Evolutionary conservation across 2,113 vertebrate species (phyloP).

Genomic region (Haplotaxodon microlepis): DNA sequence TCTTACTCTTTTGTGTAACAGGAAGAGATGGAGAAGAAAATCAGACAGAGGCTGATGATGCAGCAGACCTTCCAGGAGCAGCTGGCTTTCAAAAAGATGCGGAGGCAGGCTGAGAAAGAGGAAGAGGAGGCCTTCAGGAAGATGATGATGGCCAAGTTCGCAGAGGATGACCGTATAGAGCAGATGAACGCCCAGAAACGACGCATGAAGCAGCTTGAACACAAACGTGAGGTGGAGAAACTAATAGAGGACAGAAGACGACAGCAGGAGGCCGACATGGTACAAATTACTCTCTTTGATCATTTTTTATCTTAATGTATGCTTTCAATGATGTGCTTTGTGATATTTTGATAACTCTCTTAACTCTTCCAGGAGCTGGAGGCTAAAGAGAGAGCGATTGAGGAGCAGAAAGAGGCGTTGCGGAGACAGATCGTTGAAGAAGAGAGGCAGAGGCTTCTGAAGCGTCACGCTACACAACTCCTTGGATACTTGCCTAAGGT

Average conservation of each 20-base stretch:
- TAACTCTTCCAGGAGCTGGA: slow-evolving; percentile 72
- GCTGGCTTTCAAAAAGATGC: slow-evolving; percentile 76
- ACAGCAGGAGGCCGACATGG: slow-evolving; percentile 78
- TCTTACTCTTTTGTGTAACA: background rate
- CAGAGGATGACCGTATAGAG: slow-evolving; percentile 86
- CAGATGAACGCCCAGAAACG: slow-evolving; percentile 86
- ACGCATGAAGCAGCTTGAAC: slow-evolving; percentile 87
- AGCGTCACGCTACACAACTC: slow-evolving; percentile 81
- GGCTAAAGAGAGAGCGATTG: slow-evolving; percentile 72
- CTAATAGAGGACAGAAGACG: slow-evolving; percentile 77
- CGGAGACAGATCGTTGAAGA: slow-evolving; percentile 83
- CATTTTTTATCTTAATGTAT: background rate
- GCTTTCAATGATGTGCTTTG: background rate
- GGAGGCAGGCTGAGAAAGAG: slow-evolving; percentile 68
- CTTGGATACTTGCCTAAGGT: slow-evolving; percentile 90
- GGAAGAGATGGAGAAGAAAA: slow-evolving; percentile 83
- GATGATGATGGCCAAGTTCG: slow-evolving; percentile 81
- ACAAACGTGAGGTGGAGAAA: slow-evolving; percentile 79
- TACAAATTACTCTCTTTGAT: slow-evolving; percentile 28
- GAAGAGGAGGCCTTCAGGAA: slow-evolving; percentile 79
- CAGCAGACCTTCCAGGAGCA: slow-evolving; percentile 78
- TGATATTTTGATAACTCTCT: background rate
- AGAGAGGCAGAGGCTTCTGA: slow-evolving; percentile 85
- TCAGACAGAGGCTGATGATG: slow-evolving; percentile 77
- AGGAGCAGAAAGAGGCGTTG: slow-evolving; percentile 70